A percentile compares a stretch with the other conserved stretches of the same genome.
phyloP scores from a whole-genome alignment of 2,888 invertebrate species.

The Timema cristinae region DNA sequence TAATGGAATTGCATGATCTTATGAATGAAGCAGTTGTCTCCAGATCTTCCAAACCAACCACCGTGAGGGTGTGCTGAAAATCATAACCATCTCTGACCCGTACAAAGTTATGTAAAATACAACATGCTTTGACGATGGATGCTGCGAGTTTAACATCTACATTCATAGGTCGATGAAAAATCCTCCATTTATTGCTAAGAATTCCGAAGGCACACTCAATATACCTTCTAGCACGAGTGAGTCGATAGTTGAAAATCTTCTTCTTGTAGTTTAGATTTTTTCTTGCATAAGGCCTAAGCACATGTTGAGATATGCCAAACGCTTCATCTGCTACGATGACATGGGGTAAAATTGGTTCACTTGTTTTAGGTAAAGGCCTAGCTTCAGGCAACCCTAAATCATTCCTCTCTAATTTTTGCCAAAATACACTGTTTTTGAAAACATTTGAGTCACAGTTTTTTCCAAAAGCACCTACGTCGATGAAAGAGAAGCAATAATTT shows the following conservation, averaged over 20 bases:
- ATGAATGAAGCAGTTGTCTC: no score
- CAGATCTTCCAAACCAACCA: no score
- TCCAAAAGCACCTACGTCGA: constrained; percentile 1
- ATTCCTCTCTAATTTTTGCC: neutral
- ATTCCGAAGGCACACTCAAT: constrained; percentile 15
- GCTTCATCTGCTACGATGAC: constrained; percentile 5
- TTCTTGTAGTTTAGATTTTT: constrained; percentile 2
- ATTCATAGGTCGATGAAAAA: constrained; percentile 12
- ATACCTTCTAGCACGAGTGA: neutral
- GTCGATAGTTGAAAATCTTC: neutral
- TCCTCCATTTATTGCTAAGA: constrained; percentile 10
- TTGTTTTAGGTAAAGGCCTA: neutral
- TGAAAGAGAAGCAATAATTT: neutral
- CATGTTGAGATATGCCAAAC: neutral
- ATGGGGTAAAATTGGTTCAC: neutral
- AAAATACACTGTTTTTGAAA: constrained; percentile 7
- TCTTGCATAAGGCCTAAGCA: constrained; percentile 8
- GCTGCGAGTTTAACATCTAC: neutral
- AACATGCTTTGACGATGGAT: constrained; percentile 13
- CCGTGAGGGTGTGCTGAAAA: neutral
- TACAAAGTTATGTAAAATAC: constrained; percentile 15
- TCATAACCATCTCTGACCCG: constrained; percentile 7
- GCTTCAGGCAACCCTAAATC: neutral
- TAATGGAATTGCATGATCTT: neutral
- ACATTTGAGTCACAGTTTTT: neutral